phyloP scores from a whole-genome alignment of 35 echinoderm and acorn worm genomes.

The Hemicentrotus pulcherrimus region DNA sequence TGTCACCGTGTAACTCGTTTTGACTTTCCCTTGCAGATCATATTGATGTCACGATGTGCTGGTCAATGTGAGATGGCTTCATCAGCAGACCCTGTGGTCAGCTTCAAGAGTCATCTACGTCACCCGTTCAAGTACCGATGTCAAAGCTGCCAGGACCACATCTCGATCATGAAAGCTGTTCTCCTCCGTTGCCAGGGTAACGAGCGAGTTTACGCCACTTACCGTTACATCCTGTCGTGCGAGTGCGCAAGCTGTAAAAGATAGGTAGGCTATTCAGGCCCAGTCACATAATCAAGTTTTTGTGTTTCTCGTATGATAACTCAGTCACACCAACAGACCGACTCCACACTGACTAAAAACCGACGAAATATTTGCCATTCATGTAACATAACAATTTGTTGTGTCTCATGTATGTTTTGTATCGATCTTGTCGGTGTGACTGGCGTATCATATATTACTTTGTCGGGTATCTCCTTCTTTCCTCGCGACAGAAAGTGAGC shows the following conservation, averaged over 20 bases:
- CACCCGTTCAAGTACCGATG: constrained; percentile 76
- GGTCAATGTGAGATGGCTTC: constrained; percentile 63
- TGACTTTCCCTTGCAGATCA: constrained; percentile 24
- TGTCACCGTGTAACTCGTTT: background rate
- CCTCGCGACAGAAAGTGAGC: too few species aligned
- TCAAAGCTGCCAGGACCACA: constrained; percentile 70
- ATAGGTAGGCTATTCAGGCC: background rate
- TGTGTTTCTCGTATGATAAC: too few species aligned
- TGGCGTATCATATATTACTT: background rate
- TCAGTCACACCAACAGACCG: too few species aligned
- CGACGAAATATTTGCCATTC: too few species aligned
- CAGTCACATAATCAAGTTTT: background rate
- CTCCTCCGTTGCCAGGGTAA: constrained; percentile 64
- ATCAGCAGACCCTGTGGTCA: constrained; percentile 70
- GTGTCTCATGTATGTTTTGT: too few species aligned
- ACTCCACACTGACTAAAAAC: too few species aligned
- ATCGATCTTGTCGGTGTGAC: too few species aligned
- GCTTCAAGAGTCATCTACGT: constrained; percentile 62
- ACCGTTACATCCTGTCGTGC: constrained; percentile 75
- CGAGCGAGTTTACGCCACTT: constrained; percentile 69
- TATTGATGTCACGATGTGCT: constrained; percentile 74
- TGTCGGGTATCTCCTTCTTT: background rate
- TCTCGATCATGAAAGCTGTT: constrained; percentile 72
- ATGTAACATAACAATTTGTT: too few species aligned
- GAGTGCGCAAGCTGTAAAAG: constrained; percentile 57